These are phyloP conservation scores for Parotocinclus haroldoi DNA, from an alignment of 2,797 vertebrate genomes.

Conservation along the genomic window DNA sequence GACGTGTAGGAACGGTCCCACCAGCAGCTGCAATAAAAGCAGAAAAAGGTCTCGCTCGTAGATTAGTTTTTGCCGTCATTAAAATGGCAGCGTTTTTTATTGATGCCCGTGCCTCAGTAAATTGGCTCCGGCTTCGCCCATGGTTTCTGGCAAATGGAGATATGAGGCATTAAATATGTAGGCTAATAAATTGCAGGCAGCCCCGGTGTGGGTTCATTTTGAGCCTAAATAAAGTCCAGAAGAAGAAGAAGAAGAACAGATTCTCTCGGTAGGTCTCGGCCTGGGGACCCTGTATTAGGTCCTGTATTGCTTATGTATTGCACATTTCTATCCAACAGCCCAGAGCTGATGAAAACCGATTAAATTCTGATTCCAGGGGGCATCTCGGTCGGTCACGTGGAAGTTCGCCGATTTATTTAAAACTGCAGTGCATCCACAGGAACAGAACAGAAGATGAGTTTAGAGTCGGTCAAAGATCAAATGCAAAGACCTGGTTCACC, in stretches of 20 bases:
- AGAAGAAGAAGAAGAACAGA: too few relatives aligned
- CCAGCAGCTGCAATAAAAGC: constrained; percentile 1
- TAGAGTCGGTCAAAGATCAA: constrained; percentile 14
- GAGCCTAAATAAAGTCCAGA: constrained; percentile 7
- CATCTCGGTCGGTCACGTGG: constrained; percentile 1
- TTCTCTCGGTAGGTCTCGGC: background rate
- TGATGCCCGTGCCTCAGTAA: background rate
- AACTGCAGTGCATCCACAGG: constrained; percentile 1
- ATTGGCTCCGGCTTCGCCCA: background rate
- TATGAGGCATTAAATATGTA: constrained; percentile 18
- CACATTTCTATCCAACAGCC: background rate
- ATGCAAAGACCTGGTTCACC: constrained; percentile 11
- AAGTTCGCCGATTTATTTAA: constrained; percentile 1
- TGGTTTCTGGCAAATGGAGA: constrained; percentile 5
- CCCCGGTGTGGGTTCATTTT: constrained; percentile 7
- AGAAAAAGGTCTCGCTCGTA: background rate
- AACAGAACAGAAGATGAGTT: constrained; percentile 11
- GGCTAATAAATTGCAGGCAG: constrained; percentile 1
- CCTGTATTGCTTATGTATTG: background rate
- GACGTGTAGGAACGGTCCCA: background rate
- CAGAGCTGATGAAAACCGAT: constrained; percentile 9
- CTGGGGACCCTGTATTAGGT: background rate
- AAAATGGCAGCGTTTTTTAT: background rate
- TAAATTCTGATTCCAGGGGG: constrained; percentile 1
- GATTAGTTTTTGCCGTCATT: constrained; percentile 8